Evolutionary conservation across 2,888 invertebrate species (phyloP).

Genomic region (Pseudeuparius sepicola): DNA sequence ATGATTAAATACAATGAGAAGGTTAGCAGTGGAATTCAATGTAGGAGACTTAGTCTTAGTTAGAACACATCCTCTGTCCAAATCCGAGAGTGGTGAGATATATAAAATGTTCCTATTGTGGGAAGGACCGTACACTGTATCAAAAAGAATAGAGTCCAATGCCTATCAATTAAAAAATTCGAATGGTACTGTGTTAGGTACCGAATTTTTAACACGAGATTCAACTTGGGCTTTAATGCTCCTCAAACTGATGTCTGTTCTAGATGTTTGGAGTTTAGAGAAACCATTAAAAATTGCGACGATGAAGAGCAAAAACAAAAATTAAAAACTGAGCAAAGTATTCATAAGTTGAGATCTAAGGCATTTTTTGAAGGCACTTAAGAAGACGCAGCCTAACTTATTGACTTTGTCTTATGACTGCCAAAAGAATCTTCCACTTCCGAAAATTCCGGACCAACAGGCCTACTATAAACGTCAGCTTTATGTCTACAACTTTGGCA

Average conservation of each 20-base stretch:
- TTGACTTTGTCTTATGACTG: constrained; percentile 12
- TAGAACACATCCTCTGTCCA: no score
- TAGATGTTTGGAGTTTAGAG: constrained; percentile 22
- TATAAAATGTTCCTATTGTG: no score
- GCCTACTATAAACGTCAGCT: constrained; percentile 4
- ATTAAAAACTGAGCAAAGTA: constrained; percentile 17
- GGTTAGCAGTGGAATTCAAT: no score
- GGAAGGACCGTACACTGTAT: no score
- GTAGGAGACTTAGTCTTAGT: no score
- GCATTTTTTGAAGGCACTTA: constrained; percentile 13
- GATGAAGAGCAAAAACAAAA: constrained; percentile 18
- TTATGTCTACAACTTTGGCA: constrained; percentile 13
- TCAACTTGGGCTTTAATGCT: constrained; percentile 24
- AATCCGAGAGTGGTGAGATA: no score
- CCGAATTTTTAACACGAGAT: constrained; percentile 15
- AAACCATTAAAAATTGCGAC: constrained; percentile 22
- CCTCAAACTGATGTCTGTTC: constrained; percentile 24
- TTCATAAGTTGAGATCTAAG: constrained; percentile 11
- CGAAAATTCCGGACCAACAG: no score
- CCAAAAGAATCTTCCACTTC: constrained; percentile 13
- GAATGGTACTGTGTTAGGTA: no score
- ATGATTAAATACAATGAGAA: no score
- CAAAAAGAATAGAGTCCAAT: no score
- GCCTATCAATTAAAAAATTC: no score
- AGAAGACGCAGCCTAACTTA: constrained; percentile 3